These are phyloP conservation scores for Encarsia formosa DNA, from an alignment of 2,888 invertebrate genomes.

Conservation along the genomic window DNA sequence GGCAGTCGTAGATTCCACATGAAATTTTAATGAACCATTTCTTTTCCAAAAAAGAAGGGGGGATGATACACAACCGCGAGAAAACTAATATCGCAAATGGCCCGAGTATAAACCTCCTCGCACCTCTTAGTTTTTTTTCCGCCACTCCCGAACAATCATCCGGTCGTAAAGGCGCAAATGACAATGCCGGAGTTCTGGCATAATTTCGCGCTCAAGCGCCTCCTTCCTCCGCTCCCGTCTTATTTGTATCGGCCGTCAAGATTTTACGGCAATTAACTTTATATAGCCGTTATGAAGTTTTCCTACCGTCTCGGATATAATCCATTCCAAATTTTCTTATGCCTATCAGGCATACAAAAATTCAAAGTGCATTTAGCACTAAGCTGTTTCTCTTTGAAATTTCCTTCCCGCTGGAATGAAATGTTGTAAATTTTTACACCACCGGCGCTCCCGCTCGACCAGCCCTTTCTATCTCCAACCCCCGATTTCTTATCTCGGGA, in stretches of 20 bases:
- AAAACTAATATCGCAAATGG: constrained; percentile 25
- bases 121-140: constrained; percentile 10
- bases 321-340: too few relatives aligned
- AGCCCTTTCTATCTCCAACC: too few relatives aligned
- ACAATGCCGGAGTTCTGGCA: constrained; percentile 12
- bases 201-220: constrained; percentile 23
- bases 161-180: constrained; percentile 24
- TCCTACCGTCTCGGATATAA: constrained; percentile 28
- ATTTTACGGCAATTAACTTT: constrained; percentile 47
- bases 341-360: too few relatives aligned
- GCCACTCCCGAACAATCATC: constrained; percentile 24
- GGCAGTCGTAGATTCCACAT: too few relatives aligned
- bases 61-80: not conserved
- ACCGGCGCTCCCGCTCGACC: too few relatives aligned
- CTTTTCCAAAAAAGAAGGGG: not conserved
- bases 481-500: too few relatives aligned
- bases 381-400: too few relatives aligned
- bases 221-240: constrained; percentile 23
- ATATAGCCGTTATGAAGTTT: constrained; percentile 42
- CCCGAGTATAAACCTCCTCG: not conserved
- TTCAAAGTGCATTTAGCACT: too few relatives aligned
- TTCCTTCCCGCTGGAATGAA: too few relatives aligned
- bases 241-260: constrained; percentile 41
- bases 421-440: too few relatives aligned
- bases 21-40: too few relatives aligned